phyloP scores from a whole-genome alignment of 2,888 invertebrate genomes.

The Automeris io region DNA sequence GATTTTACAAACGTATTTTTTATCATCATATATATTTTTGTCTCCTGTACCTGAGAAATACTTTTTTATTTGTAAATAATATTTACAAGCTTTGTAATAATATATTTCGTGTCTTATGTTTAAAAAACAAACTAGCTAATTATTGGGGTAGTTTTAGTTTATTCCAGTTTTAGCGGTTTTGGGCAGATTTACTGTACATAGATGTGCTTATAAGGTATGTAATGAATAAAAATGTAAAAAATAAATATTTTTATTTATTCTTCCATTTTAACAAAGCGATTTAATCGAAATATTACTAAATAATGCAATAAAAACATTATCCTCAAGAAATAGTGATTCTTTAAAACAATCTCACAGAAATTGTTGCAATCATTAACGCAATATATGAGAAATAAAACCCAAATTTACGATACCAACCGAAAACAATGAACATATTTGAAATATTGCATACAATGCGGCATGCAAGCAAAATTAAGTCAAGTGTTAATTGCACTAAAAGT shows the following conservation, averaged over 20 bases:
- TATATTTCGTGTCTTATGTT: neutral
- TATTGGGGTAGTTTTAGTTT: neutral
- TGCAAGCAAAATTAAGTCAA: slow-evolving; percentile 30
- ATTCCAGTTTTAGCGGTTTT: neutral
- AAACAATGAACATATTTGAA: slow-evolving; percentile 29
- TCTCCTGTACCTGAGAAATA: neutral
- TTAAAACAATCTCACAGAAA: neutral
- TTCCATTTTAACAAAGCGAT: no score
- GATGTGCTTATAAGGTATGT: slow-evolving; percentile 5
- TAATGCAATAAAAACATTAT: neutral
- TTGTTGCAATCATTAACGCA: slow-evolving; percentile 1
- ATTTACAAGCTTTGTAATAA: neutral
- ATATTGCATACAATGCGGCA: slow-evolving; percentile 27
- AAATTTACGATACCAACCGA: slow-evolving; percentile 1
- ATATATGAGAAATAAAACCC: slow-evolving; percentile 9
- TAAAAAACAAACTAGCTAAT: neutral
- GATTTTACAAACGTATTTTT: slow-evolving; percentile 8
- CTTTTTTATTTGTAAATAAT: neutral
- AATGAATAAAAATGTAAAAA: neutral
- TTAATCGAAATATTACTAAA: no score
- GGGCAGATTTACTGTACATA: slow-evolving; percentile 9
- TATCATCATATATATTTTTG: neutral
- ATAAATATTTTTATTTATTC: neutral
- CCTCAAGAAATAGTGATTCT: neutral
- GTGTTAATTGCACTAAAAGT: slow-evolving; percentile 45